A percentile compares a stretch with the other conserved stretches of the same genome.
Evolutionary conservation across 2,113 vertebrate species (phyloP).

Genomic region (Garra rufa): DNA sequence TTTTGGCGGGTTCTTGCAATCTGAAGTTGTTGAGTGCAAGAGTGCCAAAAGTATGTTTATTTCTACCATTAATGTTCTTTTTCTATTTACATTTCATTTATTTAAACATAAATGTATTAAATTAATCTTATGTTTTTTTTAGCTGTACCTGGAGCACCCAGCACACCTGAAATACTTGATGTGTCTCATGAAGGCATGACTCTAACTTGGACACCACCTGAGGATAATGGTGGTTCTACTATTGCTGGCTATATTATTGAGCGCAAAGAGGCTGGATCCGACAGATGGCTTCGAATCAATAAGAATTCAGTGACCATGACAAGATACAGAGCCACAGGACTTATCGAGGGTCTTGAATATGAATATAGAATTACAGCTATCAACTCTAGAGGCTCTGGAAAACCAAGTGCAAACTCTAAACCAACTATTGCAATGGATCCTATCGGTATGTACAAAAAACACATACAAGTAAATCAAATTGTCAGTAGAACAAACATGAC

Average conservation of each 20-base stretch:
- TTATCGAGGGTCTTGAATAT: conserved; percentile 94
- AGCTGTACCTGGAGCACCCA: conserved; percentile 92
- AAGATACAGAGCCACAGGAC: conserved; percentile 91
- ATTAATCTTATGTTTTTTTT: conserved; percentile 2
- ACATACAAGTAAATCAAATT: neutral
- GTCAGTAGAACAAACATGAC: neutral
- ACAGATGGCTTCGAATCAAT: conserved; percentile 92
- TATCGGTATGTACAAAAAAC: conserved; percentile 82
- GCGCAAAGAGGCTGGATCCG: conserved; percentile 91
- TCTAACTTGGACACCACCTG: conserved; percentile 91
- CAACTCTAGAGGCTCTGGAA: conserved; percentile 91
- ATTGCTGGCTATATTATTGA: conserved; percentile 95
- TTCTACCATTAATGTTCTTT: conserved; percentile 1
- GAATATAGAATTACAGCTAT: conserved; percentile 94
- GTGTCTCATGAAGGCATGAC: conserved; percentile 96
- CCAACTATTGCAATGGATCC: conserved; percentile 93
- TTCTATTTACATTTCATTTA: neutral
- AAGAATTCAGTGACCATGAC: conserved; percentile 98
- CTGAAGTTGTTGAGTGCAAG: conserved; percentile 94
- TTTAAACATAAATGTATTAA: neutral
- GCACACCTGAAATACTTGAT: conserved; percentile 90
- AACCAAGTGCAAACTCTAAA: conserved; percentile 89
- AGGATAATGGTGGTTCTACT: conserved; percentile 88
- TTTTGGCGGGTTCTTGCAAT: conserved; percentile 91
- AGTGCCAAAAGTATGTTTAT: conserved; percentile 91